phyloP scores from a whole-genome alignment of 2,113 vertebrate species.

The Tichodroma muraria region DNA sequence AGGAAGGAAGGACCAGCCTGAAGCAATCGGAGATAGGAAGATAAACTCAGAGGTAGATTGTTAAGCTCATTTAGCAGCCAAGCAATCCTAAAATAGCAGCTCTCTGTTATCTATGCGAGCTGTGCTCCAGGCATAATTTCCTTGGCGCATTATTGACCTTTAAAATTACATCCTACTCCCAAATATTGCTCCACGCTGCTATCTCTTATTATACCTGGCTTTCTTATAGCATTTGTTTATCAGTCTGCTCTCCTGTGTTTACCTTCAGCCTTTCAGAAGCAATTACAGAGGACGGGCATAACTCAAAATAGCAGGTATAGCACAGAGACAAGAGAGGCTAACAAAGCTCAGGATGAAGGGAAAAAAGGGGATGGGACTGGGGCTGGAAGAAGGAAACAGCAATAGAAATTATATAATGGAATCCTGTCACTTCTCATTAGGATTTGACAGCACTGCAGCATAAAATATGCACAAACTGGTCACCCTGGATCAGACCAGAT shows the following conservation, averaged over 20 bases:
- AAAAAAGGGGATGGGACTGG: neutral
- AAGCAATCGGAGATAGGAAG: neutral
- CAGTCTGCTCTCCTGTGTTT: constrained; percentile 35
- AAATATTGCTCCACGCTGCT: constrained; percentile 36
- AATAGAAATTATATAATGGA: neutral
- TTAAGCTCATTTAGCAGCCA: neutral
- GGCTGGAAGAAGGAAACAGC: neutral
- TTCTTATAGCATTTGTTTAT: constrained; percentile 45
- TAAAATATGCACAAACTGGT: neutral
- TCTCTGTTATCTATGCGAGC: neutral
- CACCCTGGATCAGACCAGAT: neutral
- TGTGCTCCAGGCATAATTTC: constrained; percentile 31
- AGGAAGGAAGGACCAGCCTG: neutral
- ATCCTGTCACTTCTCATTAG: neutral
- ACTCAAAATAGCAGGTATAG: neutral
- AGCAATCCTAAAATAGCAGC: neutral
- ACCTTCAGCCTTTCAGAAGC: constrained; percentile 51
- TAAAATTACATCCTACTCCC: constrained; percentile 46
- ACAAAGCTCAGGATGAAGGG: neutral
- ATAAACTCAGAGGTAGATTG: neutral
- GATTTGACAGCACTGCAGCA: neutral
- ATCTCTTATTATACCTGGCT: constrained; percentile 46
- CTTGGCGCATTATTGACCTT: constrained; percentile 38
- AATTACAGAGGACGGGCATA: constrained; percentile 10
- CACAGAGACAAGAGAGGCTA: neutral